Conservation (phyloP, 1,140 invertebrate species). For the Drosophila cardini region DNA sequence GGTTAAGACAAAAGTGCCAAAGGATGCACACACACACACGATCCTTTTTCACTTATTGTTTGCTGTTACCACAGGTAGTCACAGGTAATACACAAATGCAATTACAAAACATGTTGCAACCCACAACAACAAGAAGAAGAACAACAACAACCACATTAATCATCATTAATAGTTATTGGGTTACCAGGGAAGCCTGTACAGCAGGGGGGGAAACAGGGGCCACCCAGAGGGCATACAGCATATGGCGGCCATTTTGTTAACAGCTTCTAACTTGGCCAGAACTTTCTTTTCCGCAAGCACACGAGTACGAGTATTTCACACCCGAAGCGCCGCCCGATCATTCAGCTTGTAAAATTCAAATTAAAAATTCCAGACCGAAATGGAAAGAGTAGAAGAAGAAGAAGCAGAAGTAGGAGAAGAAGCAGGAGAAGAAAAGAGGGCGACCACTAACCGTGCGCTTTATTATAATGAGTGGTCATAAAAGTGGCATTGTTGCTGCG, state of each 20-base stretch:
- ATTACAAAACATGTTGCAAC: conserved; percentile 80
- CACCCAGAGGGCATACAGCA: conserved; percentile 22
- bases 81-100: conserved; percentile 34
- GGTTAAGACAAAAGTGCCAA: conserved; percentile 24
- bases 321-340: conserved; percentile 59
- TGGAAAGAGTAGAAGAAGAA: not conserved
- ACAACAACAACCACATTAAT: conserved; percentile 59
- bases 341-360: conserved; percentile 68
- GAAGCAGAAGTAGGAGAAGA: not conserved
- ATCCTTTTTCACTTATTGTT: not conserved
- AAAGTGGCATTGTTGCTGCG: conserved; percentile 66
- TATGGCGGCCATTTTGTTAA: conserved; percentile 37
- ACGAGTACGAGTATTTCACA: conserved; percentile 64
- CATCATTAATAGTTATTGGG: conserved; percentile 75
- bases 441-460: conserved; percentile 81
- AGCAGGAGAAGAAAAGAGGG: conserved; percentile 27
- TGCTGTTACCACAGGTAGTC: conserved; percentile 49
- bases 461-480: conserved; percentile 83
- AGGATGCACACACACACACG: conserved; percentile 29
- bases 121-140: conserved; percentile 43
- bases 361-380: conserved; percentile 69
- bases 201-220: conserved; percentile 23
- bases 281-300: conserved; percentile 55
- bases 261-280: conserved; percentile 39
- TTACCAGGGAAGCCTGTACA: conserved; percentile 47